Evolutionary conservation across 2,113 vertebrate genomes (phyloP).

Genomic region (Monopterus albus): DNA sequence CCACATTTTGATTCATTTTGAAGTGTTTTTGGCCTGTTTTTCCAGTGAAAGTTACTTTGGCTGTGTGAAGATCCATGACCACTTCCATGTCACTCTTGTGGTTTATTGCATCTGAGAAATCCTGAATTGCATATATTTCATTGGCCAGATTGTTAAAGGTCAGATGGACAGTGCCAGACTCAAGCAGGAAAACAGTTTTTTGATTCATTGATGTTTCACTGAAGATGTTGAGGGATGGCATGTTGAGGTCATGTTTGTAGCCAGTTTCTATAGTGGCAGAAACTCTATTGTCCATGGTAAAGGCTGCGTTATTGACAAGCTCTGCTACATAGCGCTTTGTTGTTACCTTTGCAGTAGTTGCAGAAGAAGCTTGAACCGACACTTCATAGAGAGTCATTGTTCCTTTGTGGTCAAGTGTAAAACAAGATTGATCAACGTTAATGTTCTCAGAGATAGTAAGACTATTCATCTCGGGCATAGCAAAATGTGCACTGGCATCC

Average conservation of each 20-base stretch:
- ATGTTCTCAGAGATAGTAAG: slow-evolving; percentile 84
- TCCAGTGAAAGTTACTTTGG: slow-evolving; percentile 81
- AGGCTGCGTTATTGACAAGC: slow-evolving; percentile 77
- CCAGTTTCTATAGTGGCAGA: slow-evolving; percentile 78
- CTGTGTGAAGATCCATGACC: slow-evolving; percentile 74
- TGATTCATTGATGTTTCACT: slow-evolving; percentile 82
- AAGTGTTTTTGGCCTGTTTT: slow-evolving; percentile 81
- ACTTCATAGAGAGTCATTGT: slow-evolving; percentile 76
- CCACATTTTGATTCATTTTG: slow-evolving; percentile 83
- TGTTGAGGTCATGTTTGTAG: slow-evolving; percentile 86
- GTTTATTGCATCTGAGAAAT: slow-evolving; percentile 83
- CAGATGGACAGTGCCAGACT: slow-evolving; percentile 75
- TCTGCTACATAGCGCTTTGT: slow-evolving; percentile 82
- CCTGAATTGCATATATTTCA: slow-evolving; percentile 82
- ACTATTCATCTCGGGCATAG: slow-evolving; percentile 76
- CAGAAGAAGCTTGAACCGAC: slow-evolving; percentile 78
- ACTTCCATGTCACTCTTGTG: slow-evolving; percentile 84
- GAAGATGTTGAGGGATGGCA: slow-evolving; percentile 82
- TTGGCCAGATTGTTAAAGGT: slow-evolving; percentile 80
- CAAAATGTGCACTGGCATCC: slow-evolving; percentile 83
- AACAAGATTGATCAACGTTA: slow-evolving; percentile 80
- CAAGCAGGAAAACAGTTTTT: slow-evolving; percentile 79
- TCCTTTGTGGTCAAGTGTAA: slow-evolving; percentile 83
- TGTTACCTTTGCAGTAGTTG: slow-evolving; percentile 80
- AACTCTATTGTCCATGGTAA: slow-evolving; percentile 81